phyloP scores from a whole-genome alignment of 2,888 invertebrate species.

The Yponomeuta sedellus region DNA sequence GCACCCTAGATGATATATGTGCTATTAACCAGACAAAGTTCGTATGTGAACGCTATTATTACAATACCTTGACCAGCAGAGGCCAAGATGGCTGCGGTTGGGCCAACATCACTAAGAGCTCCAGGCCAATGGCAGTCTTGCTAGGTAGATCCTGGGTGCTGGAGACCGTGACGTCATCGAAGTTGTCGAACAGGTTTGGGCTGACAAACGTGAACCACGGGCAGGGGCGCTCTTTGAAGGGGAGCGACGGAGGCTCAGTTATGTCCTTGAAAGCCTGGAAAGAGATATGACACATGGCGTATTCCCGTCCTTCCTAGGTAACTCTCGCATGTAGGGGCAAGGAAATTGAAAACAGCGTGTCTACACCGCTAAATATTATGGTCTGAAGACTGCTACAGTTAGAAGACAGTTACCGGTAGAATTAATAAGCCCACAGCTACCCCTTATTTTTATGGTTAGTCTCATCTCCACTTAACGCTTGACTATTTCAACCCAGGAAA shows the following conservation, averaged over 20 bases:
- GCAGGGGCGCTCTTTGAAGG: conserved; percentile 61
- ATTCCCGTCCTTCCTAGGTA: not conserved
- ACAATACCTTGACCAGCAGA: conserved; percentile 80
- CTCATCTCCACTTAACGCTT: too few species aligned
- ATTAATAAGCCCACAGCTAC: too few species aligned
- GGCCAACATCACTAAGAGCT: conserved; percentile 81
- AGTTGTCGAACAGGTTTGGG: conserved; percentile 76
- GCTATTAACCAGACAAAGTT: too few species aligned
- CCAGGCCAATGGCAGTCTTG: conserved; percentile 80
- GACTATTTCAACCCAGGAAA: too few species aligned
- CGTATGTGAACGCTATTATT: not conserved
- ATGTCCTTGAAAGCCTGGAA: conserved; percentile 56
- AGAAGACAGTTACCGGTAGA: too few species aligned
- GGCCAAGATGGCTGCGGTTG: conserved; percentile 89
- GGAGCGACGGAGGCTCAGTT: conserved; percentile 56
- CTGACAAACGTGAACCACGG: conserved; percentile 84
- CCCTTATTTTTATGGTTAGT: too few species aligned
- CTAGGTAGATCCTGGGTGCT: conserved; percentile 70
- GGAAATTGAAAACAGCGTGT: too few species aligned
- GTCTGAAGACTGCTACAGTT: too few species aligned
- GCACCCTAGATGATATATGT: too few species aligned
- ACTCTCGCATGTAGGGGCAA: too few species aligned
- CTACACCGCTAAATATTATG: too few species aligned
- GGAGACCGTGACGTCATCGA: conserved; percentile 47
- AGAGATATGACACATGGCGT: not conserved